A percentile compares a stretch with the other conserved stretches of the same genome.
These are phyloP conservation scores for Sebastes taczanowskii DNA, from an alignment of 2,797 vertebrate genomes.

Conservation along the genomic window DNA sequence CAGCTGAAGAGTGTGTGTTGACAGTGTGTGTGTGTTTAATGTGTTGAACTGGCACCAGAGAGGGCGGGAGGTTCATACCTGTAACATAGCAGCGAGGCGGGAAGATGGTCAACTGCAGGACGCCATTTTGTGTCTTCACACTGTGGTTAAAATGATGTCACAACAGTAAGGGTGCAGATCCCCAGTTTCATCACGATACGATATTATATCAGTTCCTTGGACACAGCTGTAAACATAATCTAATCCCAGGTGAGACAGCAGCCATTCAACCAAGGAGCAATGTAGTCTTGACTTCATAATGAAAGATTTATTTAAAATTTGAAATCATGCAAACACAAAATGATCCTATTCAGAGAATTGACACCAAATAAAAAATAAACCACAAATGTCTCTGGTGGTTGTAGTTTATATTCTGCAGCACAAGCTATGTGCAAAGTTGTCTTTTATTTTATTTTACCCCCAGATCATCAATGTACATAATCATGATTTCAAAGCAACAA, in stretches of 20 bases:
- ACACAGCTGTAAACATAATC: no score
- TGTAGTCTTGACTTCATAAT: background rate
- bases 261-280: background rate
- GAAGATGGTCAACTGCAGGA: background rate
- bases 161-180: background rate
- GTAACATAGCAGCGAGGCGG: background rate
- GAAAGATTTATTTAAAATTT: background rate
- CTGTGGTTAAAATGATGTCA: background rate
- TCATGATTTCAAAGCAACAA: background rate
- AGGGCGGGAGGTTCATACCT: background rate
- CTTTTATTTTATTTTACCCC: background rate
- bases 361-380: background rate
- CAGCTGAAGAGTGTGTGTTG: background rate
- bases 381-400: background rate
- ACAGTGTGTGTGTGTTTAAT: slow-evolving; percentile 4
- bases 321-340: background rate
- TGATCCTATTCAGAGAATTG: background rate
- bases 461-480: background rate
- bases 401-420: background rate
- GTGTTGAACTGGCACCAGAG: background rate
- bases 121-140: background rate
- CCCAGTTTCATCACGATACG: no score
- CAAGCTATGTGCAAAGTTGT: background rate
- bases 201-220: no score
- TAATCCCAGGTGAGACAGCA: background rate